A percentile compares a stretch with the other conserved stretches of the same genome.
Evolutionary conservation across 2,113 vertebrate species (phyloP).

Genomic region (Balaenoptera acutorostrata): DNA sequence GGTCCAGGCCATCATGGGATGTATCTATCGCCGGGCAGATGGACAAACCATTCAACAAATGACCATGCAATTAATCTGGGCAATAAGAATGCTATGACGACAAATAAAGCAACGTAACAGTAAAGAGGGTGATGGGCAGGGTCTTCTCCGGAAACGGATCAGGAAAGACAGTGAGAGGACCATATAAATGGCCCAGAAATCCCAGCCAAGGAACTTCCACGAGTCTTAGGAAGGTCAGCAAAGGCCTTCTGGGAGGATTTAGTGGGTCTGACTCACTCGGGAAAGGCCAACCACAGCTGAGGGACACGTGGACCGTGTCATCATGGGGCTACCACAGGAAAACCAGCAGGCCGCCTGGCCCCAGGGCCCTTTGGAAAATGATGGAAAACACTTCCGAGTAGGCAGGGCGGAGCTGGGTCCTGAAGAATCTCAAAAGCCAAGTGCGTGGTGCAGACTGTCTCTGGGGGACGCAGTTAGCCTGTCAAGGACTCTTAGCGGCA

Average conservation of each 20-base stretch:
- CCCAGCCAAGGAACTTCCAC: not conserved
- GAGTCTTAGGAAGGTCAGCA: not conserved
- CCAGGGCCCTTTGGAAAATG: not conserved
- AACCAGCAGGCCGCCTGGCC: not conserved
- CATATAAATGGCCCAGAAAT: not conserved
- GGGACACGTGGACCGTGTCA: accelerated
- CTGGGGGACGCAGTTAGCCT: not conserved
- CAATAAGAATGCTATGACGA: not conserved
- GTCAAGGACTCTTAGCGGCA: not conserved
- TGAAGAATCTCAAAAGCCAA: not conserved
- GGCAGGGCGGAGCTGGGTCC: not conserved
- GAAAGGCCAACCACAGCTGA: not conserved
- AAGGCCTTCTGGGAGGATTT: not conserved
- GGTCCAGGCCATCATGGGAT: not conserved
- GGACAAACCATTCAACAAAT: not conserved
- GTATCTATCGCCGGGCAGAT: not conserved
- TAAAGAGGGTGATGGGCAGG: accelerated
- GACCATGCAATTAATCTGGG: not conserved
- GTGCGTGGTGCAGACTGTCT: too few relatives aligned
- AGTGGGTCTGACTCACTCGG: not conserved
- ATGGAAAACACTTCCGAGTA: not conserved
- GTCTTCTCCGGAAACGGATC: not conserved
- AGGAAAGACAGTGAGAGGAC: not conserved
- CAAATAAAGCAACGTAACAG: not conserved
- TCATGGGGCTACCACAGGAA: accelerated